Conservation (phyloP, 2,888 invertebrate species). For the Drosophila diplacantha region DNA sequence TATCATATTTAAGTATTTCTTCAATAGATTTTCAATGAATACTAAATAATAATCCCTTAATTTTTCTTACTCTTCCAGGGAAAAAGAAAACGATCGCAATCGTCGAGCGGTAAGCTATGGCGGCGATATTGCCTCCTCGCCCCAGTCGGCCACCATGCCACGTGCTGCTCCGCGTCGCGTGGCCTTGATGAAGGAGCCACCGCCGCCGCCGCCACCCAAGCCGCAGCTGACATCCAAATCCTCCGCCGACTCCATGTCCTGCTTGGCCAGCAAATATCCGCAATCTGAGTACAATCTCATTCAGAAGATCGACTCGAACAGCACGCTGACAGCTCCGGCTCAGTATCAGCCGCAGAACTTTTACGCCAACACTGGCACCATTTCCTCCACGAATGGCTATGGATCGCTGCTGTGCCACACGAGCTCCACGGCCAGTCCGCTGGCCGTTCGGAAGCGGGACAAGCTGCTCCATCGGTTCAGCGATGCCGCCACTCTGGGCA, state of each 20-base stretch:
- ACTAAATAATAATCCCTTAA: not conserved
- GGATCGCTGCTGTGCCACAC: conserved; percentile 75
- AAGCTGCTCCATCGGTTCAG: conserved; percentile 77
- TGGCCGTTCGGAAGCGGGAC: conserved; percentile 76
- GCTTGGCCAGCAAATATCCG: conserved; percentile 74
- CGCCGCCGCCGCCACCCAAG: conserved; percentile 75
- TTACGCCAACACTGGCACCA: conserved; percentile 72
- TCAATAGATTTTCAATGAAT: not conserved
- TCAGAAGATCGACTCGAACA: conserved; percentile 74
- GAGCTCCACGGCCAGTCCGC: conserved; percentile 75
- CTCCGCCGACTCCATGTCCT: conserved; percentile 59
- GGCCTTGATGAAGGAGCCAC: conserved; percentile 76
- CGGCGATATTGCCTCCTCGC: conserved; percentile 60
- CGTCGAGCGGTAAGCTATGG: conserved; percentile 77
- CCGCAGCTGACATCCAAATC: conserved; percentile 68
- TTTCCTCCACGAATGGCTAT: conserved; percentile 64
- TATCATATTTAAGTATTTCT: too few species aligned
- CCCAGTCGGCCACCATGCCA: conserved; percentile 71
- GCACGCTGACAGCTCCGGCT: conserved; percentile 67
- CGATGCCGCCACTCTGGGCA: conserved; percentile 78
- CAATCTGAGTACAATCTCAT: conserved; percentile 77
- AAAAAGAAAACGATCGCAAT: conserved; percentile 76
- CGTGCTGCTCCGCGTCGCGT: conserved; percentile 76
- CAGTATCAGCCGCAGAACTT: conserved; percentile 75
- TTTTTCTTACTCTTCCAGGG: conserved; percentile 64